A percentile compares a stretch with the other conserved stretches of the same genome.
Conservation (phyloP, 2,797 vertebrate genomes). For the Anabacerthia variegaticeps region DNA sequence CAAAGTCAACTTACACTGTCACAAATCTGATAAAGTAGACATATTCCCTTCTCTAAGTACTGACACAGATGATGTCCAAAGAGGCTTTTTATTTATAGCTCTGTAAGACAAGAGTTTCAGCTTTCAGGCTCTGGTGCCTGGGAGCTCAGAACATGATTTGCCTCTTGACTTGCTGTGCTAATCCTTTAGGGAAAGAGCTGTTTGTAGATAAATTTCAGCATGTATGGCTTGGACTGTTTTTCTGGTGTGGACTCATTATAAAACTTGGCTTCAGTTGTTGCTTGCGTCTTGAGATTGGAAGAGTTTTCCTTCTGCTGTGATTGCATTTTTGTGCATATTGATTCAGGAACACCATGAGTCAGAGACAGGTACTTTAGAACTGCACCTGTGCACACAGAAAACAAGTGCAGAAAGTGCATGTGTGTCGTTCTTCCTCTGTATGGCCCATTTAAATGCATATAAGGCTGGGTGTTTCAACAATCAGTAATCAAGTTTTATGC, state of each 20-base stretch:
- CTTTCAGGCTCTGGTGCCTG: neutral
- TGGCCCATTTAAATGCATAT: neutral
- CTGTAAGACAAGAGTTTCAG: neutral
- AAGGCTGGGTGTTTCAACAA: neutral
- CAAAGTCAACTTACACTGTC: neutral
- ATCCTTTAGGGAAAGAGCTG: neutral
- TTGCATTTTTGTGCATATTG: neutral
- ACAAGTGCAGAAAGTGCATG: neutral
- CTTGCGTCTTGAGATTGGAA: neutral
- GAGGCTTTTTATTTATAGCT: conserved; percentile 21
- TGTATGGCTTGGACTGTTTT: neutral
- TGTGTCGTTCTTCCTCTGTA: neutral
- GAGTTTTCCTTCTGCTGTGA: neutral
- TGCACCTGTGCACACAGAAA: neutral
- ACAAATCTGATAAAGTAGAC: conserved; percentile 29
- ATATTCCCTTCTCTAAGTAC: neutral
- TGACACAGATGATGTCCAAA: neutral
- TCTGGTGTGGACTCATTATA: neutral
- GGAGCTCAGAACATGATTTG: neutral
- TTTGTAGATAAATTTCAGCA: neutral
- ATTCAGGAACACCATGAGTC: neutral
- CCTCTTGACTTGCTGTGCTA: neutral
- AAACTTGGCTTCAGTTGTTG: neutral
- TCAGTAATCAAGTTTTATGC: neutral
- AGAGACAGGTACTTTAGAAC: neutral